Conservation (phyloP, 2,888 invertebrate genomes). For the Lomographa bimaculata region DNA sequence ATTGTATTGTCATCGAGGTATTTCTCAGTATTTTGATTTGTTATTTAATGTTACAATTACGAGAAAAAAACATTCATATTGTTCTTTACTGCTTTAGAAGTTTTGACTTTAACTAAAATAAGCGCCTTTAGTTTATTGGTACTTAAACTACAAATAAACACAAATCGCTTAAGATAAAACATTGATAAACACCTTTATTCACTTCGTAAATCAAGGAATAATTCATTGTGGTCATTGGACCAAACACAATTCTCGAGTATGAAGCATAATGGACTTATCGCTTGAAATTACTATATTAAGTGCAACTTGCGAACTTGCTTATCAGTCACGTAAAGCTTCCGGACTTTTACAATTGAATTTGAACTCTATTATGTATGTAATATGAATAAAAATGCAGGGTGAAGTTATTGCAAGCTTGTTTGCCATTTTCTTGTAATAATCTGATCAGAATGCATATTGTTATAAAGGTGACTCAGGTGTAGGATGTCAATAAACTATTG, state of each 20-base stretch:
- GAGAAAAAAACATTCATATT: no score
- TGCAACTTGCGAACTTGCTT: conserved; percentile 29
- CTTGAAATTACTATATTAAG: conserved; percentile 35
- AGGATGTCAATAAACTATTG: no score
- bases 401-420: background rate
- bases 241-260: conserved; percentile 21
- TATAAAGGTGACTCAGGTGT: no score
- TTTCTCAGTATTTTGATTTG: no score
- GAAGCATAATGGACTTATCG: conserved; percentile 29
- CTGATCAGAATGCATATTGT: conserved; percentile 17
- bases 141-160: no score
- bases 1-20: no score
- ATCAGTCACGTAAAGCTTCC: conserved; percentile 36
- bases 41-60: no score
- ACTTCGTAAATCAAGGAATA: conserved; percentile 28
- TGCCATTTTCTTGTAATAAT: conserved; percentile 18
- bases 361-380: background rate
- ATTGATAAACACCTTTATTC: conserved; percentile 26
- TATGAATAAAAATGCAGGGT: background rate
- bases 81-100: no score
- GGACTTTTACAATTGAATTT: conserved; percentile 5
- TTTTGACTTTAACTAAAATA: no score
- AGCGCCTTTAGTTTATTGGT: no score
- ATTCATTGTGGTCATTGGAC: conserved; percentile 31
- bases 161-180: conserved; percentile 9